Evolutionary conservation across 2,888 invertebrate species (phyloP).

Genomic region (Automeris io): DNA sequence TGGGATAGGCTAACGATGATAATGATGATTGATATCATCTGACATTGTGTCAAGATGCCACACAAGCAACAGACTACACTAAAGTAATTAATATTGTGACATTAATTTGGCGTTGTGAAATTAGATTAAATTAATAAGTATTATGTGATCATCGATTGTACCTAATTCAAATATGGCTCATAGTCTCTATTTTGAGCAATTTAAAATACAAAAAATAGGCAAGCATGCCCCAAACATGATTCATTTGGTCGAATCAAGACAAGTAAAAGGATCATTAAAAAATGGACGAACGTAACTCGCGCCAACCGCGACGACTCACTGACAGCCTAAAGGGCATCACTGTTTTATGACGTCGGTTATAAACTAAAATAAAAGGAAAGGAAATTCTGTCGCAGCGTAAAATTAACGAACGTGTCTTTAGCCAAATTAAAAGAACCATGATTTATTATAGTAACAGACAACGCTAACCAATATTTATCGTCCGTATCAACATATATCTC

Average conservation of each 20-base stretch:
- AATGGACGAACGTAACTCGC: conserved; percentile 17
- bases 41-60: no score
- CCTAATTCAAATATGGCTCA: no score
- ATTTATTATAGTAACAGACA: conserved; percentile 45
- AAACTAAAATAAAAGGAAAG: conserved; percentile 48
- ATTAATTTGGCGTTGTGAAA: no score
- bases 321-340: conserved; percentile 37
- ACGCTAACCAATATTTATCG: conserved; percentile 10
- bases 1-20: no score
- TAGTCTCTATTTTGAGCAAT: background rate
- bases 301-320: conserved; percentile 26
- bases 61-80: no score
- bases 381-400: conserved; percentile 44
- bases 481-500: conserved; percentile 5
- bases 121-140: no score
- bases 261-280: conserved; percentile 18
- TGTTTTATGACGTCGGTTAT: conserved; percentile 47
- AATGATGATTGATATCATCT: no score
- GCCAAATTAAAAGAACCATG: conserved; percentile 55
- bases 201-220: background rate
- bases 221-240: conserved; percentile 6
- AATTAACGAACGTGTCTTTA: conserved; percentile 43
- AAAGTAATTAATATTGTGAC: no score
- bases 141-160: no score
- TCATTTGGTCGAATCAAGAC: conserved; percentile 18